These are phyloP conservation scores for Strigops habroptila DNA, from an alignment of 2,113 vertebrate species.

Conservation along the genomic window DNA sequence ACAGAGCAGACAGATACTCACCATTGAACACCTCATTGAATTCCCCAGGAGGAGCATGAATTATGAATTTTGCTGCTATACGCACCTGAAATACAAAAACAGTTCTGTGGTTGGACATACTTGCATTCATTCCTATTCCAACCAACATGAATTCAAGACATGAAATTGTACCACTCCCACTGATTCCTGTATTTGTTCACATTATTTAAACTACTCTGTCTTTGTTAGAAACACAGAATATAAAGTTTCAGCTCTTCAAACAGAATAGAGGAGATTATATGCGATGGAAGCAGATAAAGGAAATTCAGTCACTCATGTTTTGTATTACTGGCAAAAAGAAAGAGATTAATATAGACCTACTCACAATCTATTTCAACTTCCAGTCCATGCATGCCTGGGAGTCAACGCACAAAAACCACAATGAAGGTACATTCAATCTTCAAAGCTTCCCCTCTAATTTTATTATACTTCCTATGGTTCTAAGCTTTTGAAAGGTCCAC, in stretches of 20 bases:
- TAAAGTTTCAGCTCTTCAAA: not conserved
- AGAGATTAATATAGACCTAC: not conserved
- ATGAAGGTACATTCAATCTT: not conserved
- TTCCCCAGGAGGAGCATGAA: constrained; percentile 94
- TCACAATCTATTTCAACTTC: not conserved
- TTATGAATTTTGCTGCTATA: constrained; percentile 94
- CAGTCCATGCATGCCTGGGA: not conserved
- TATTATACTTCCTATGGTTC: not conserved
- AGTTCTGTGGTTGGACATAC: not conserved
- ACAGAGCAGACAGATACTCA: constrained; percentile 68
- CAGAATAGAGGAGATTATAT: not conserved
- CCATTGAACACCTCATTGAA: constrained; percentile 98
- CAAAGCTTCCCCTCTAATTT: not conserved
- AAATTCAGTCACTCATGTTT: not conserved
- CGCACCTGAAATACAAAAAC: constrained; percentile 82
- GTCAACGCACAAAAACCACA: not conserved
- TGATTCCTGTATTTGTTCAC: not conserved
- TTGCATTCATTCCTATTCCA: not conserved
- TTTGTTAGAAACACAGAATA: not conserved
- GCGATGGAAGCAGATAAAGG: not conserved
- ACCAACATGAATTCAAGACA: not conserved
- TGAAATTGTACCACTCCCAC: not conserved
- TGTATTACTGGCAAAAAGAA: not conserved
- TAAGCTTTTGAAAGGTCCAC: not conserved
- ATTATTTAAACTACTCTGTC: not conserved